phyloP scores from a whole-genome alignment of 2,113 vertebrate species.

The Ctenodactylus gundi region DNA sequence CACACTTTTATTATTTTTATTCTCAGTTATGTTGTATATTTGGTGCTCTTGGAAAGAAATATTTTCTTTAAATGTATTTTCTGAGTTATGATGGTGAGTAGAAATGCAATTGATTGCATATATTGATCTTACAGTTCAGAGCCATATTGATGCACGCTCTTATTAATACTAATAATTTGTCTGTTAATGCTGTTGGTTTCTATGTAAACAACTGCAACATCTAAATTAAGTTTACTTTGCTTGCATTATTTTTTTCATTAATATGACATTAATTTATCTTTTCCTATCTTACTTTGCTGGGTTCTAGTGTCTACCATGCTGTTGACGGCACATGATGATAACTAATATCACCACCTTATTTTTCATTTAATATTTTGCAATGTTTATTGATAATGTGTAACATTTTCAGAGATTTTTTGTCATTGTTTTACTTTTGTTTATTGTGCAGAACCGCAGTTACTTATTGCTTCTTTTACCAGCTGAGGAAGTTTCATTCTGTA shows the following conservation, averaged over 20 bases:
- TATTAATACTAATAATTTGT: conserved; percentile 64
- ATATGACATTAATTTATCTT: background rate
- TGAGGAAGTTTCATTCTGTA: background rate
- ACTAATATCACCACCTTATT: background rate
- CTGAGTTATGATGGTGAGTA: conserved; percentile 50
- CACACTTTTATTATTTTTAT: conserved; percentile 8
- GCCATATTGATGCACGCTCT: background rate
- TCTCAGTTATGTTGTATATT: conserved; percentile 28
- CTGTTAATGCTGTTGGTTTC: conserved; percentile 25
- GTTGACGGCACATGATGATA: background rate
- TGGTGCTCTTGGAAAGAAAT: conserved; percentile 2
- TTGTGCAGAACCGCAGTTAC: too few relatives aligned
- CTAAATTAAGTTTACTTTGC: conserved; percentile 42
- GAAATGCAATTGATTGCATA: conserved; percentile 50
- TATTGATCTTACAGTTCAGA: conserved; percentile 57
- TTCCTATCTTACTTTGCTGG: background rate
- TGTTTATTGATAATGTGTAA: background rate
- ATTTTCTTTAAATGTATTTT: conserved; percentile 65
- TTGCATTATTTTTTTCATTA: background rate
- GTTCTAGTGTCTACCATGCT: background rate
- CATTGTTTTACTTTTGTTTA: too few relatives aligned
- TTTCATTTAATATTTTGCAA: conserved; percentile 8
- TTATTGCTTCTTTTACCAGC: background rate
- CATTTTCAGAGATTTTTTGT: too few relatives aligned
- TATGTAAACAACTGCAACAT: conserved; percentile 52